Conservation (phyloP, 2,113 vertebrate species). For the Capreolus pygargus region DNA sequence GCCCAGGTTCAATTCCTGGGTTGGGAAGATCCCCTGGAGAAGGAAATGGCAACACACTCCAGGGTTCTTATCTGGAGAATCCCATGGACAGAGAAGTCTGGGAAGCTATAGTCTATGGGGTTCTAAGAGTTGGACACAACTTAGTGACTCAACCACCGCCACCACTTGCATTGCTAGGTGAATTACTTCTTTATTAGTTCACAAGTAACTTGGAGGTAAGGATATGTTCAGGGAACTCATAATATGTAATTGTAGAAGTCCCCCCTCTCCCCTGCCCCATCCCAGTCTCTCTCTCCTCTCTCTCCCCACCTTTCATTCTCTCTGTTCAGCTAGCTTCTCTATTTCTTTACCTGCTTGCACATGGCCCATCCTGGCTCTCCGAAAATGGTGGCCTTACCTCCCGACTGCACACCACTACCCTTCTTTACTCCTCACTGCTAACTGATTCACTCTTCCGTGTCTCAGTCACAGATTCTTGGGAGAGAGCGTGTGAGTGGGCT, state of each 20-base stretch:
- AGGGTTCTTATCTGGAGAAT: neutral
- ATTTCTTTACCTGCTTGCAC: neutral
- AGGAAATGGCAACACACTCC: neutral
- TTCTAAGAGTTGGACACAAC: neutral
- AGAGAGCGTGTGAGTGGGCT: neutral
- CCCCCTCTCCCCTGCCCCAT: neutral
- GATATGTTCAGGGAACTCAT: neutral
- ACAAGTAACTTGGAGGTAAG: neutral
- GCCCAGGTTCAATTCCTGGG: neutral
- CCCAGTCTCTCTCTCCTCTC: neutral
- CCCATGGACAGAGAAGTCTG: neutral
- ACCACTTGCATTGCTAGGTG: neutral
- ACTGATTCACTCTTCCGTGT: neutral
- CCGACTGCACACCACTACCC: neutral
- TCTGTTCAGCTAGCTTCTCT: neutral
- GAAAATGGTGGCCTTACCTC: neutral
- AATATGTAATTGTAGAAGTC: neutral
- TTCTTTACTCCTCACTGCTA: neutral
- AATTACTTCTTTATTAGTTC: neutral
- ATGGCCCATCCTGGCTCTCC: neutral
- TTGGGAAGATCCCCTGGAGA: neutral
- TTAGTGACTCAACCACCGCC: neutral
- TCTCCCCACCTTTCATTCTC: neutral
- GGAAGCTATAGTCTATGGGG: neutral
- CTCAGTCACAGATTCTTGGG: neutral